phyloP scores from a whole-genome alignment of 2,797 vertebrate species.

The Stomatorhinus walkeri region DNA sequence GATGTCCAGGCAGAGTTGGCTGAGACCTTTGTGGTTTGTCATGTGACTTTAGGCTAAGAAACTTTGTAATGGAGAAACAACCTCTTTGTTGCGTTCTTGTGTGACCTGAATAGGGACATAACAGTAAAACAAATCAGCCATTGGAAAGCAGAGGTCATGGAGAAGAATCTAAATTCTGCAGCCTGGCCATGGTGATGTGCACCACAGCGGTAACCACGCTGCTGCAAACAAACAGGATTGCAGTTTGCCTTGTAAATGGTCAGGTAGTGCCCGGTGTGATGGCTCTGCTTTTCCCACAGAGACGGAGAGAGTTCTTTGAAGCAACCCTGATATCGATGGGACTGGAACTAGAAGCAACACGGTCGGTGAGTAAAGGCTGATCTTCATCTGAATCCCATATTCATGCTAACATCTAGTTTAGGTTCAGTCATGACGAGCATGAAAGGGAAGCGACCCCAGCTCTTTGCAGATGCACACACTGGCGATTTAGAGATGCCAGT shows the following conservation, averaged over 20 bases:
- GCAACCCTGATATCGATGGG: constrained; percentile 79
- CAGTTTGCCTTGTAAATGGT: neutral
- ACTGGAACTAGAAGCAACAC: constrained; percentile 75
- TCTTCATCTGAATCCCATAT: neutral
- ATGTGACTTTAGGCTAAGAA: neutral
- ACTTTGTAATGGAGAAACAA: neutral
- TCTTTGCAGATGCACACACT: neutral
- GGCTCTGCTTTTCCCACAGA: constrained; percentile 51
- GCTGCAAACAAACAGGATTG: neutral
- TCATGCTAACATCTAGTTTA: neutral
- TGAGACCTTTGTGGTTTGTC: neutral
- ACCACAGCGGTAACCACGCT: neutral
- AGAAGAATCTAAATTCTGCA: neutral
- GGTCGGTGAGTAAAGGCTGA: constrained; percentile 65
- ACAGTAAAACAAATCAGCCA: neutral
- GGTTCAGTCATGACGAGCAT: neutral
- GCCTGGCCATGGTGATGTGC: neutral
- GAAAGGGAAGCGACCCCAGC: neutral
- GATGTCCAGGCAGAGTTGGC: neutral
- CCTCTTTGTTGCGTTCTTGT: neutral
- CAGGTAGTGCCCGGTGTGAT: neutral
- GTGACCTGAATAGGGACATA: neutral
- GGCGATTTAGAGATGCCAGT: neutral
- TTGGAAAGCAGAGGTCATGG: neutral
- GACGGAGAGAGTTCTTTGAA: constrained; percentile 76